phyloP scores from a whole-genome alignment of 2,888 invertebrate species.

The Augiades crinisus region DNA sequence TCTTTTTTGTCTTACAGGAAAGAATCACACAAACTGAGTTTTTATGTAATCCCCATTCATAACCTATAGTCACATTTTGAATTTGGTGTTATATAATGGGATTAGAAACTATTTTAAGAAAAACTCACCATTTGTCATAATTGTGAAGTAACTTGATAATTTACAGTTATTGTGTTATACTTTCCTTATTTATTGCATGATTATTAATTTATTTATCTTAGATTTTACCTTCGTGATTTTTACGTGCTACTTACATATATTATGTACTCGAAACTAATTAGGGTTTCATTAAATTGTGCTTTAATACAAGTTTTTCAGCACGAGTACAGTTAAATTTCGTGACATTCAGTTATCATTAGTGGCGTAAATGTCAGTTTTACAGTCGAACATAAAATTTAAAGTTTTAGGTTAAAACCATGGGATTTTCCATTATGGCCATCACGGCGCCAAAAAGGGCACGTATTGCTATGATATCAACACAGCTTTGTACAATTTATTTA shows the following conservation, averaged over 20 bases:
- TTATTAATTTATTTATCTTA: not conserved
- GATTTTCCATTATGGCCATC: not conserved
- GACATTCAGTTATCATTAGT: constrained; percentile 14
- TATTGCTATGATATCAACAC: not conserved
- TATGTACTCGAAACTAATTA: too few species aligned
- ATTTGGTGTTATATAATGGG: constrained; percentile 47
- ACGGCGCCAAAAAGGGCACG: not conserved
- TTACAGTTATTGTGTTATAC: not conserved
- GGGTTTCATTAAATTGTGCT: not conserved
- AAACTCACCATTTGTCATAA: not conserved
- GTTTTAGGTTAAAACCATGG: not conserved
- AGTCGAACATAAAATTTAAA: not conserved
- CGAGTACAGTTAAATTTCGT: not conserved
- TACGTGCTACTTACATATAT: too few species aligned
- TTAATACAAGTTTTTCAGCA: not conserved
- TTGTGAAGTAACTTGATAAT: not conserved
- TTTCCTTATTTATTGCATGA: not conserved
- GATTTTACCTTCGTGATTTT: not conserved
- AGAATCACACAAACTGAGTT: not conserved
- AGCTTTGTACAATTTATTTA: not conserved
- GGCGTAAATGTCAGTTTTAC: not conserved
- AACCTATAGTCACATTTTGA: constrained; percentile 43
- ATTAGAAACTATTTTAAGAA: constrained; percentile 50
- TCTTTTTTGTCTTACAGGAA: not conserved
- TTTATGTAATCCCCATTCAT: constrained; percentile 30